Base-by-base conservation (phyloP, 2,113 vertebrate genomes). In the Pithys albifrons region DNA sequence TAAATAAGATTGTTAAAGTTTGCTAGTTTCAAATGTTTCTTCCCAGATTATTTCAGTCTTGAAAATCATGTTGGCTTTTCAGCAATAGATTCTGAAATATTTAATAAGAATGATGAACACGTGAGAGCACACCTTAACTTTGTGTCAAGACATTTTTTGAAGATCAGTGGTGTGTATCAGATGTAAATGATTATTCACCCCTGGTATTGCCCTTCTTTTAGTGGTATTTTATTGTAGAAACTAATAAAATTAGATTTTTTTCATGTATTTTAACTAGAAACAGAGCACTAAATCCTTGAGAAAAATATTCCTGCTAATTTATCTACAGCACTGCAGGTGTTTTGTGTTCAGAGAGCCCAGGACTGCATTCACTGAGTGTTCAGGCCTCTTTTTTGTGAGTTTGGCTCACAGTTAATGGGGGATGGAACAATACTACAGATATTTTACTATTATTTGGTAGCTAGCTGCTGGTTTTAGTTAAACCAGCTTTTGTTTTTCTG, bases 1-100 rank as follows among this genome's bases (percentile, higher is more conserved):
- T 65, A 95, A 86, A 57, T 25, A 93, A 93, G n/a, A 75, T 31
- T 27, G 85, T 87, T 96, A 59, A 96, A 86, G 39, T 95, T 96
- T 93, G 22, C 31, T 95, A 93, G 76, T 94, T 85, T 84, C 45
- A 51, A 24, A 51, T 45, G 37, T 84, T 88, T 71, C 37, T 45
- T 90, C 69, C 57, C 19, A 12, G 59, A 31, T 51, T 66, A 31
- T 85, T 89, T 94, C 12, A 64, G 19, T 49, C 31, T 84, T 80
- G 31, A 88, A 93, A 95, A 88, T 65, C 51, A 25, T 51, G 57
- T 11, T 81, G 72, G 28, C 46, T 96, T 90, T 95, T 70, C 61
- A 62, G 33, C 39, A 67, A 6, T 8, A 65, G 10, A 14, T 87
- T 92, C 93, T 94, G 85, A 91, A 95, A 94, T 85, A 95, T 54